Evolutionary conservation across 2,797 vertebrate species (phyloP).

Genomic region (Anomalospiza imberbis): DNA sequence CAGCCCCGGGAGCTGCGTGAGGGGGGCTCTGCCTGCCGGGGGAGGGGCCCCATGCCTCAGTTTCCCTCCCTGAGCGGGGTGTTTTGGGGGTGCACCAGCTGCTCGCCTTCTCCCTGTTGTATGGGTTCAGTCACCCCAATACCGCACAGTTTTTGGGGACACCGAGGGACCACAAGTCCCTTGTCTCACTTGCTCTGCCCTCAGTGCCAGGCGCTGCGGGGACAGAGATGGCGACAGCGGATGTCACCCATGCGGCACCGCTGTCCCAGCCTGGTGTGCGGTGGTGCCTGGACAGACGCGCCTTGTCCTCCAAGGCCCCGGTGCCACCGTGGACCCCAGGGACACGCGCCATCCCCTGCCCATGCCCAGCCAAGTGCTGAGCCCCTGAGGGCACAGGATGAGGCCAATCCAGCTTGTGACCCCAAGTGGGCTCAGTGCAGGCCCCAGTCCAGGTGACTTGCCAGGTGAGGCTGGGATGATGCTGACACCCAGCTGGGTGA

Average conservation of each 20-base stretch:
- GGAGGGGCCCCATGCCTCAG: background rate
- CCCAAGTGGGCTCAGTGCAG: fast-evolving
- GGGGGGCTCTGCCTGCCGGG: background rate
- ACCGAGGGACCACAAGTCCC: background rate
- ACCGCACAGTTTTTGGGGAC: fast-evolving
- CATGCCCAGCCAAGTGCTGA: background rate
- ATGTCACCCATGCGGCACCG: background rate
- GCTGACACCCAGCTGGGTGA: background rate
- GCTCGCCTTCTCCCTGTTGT: background rate
- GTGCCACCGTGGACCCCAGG: fast-evolving
- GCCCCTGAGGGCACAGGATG: background rate
- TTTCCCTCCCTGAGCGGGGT: background rate
- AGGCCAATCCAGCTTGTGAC: background rate
- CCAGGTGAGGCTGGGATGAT: fast-evolving
- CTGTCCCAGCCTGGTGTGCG: background rate
- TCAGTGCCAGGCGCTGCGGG: background rate
- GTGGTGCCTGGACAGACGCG: background rate
- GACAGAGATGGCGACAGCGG: background rate
- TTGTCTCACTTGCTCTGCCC: background rate
- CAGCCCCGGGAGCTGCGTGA: background rate
- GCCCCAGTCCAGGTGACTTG: background rate
- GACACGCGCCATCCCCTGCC: fast-evolving
- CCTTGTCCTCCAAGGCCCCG: fast-evolving
- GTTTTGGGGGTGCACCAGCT: background rate
- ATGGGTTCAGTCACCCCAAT: fast-evolving